phyloP scores from a whole-genome alignment of 2,888 invertebrate species.

The Galerucella calmariensis region DNA sequence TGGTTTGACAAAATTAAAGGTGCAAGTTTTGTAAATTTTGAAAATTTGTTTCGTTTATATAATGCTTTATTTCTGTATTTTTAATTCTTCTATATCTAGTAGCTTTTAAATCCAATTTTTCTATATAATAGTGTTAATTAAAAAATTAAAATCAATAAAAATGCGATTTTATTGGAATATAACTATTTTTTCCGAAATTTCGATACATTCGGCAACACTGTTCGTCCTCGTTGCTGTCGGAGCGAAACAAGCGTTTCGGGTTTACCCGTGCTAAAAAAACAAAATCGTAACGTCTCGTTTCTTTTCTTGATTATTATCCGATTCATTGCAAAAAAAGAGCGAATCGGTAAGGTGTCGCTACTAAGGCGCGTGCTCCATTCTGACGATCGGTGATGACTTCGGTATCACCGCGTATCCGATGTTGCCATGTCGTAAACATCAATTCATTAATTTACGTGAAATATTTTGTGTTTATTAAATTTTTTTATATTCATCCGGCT shows the following conservation, averaged over 20 bases:
- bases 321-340: neutral
- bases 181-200: neutral
- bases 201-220: neutral
- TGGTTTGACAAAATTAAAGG: too few species aligned
- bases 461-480: neutral
- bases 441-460: neutral
- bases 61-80: too few species aligned
- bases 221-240: neutral
- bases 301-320: slow-evolving; percentile 11
- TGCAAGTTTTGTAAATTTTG: too few species aligned
- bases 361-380: slow-evolving; percentile 12
- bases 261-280: slow-evolving; percentile 3
- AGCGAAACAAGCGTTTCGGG: neutral
- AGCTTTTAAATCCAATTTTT: too few species aligned
- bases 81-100: too few species aligned
- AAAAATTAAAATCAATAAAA: too few species aligned
- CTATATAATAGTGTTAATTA: too few species aligned
- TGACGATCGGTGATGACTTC: neutral
- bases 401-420: neutral
- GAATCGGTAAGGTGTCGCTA: slow-evolving; percentile 6
- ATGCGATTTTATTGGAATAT: too few species aligned
- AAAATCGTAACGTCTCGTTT: slow-evolving; percentile 16
- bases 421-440: neutral
- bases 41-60: too few species aligned
- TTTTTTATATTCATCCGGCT: neutral